Evolutionary conservation across 2,113 vertebrate genomes (phyloP).

Genomic region (Dasyprocta punctata): DNA sequence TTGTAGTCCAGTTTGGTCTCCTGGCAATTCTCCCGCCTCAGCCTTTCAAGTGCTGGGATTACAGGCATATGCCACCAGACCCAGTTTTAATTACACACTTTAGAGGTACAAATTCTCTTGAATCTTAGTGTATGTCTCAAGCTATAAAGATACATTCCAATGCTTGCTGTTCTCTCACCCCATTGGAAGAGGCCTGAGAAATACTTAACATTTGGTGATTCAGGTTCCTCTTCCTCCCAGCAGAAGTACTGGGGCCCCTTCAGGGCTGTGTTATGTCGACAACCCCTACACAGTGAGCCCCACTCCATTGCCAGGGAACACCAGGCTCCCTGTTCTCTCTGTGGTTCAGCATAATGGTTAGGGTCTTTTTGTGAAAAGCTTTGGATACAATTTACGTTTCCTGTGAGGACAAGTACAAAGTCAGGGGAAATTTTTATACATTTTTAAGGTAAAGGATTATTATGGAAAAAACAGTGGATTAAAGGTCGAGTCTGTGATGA

Average conservation of each 20-base stretch:
- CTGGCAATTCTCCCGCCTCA: background rate
- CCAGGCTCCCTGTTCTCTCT: background rate
- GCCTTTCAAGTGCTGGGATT: background rate
- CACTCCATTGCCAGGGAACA: background rate
- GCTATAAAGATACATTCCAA: background rate
- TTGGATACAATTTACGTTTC: slow-evolving; percentile 34
- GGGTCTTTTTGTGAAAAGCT: slow-evolving; percentile 6
- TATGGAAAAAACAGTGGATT: background rate
- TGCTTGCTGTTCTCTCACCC: background rate
- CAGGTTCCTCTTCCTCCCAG: background rate
- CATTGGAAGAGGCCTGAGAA: background rate
- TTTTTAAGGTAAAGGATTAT: slow-evolving; percentile 44
- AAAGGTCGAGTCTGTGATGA: background rate
- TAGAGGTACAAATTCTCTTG: background rate
- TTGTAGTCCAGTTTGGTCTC: background rate
- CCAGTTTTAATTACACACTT: background rate
- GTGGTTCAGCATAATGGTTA: background rate
- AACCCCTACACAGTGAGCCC: background rate
- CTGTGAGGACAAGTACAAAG: slow-evolving; percentile 31
- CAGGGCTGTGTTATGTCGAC: background rate
- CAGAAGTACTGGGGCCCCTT: background rate
- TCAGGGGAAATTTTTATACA: background rate
- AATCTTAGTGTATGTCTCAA: slow-evolving; percentile 15
- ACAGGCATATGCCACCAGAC: background rate
- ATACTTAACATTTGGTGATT: background rate